These are phyloP conservation scores for Pyrocoelia pectoralis DNA, from an alignment of 2,888 invertebrate genomes.

Conservation along the genomic window DNA sequence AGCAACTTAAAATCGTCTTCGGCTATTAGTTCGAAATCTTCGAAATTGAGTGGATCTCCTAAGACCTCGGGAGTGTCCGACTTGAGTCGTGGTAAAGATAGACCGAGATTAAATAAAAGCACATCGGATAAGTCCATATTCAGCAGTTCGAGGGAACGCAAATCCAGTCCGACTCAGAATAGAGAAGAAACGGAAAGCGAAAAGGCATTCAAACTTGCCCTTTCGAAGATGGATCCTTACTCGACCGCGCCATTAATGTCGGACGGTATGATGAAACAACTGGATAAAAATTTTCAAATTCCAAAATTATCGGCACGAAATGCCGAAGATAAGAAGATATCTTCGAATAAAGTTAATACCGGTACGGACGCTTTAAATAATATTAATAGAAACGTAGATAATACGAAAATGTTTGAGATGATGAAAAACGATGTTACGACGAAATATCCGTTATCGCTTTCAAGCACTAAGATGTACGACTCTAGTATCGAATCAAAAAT, in stretches of 20 bases:
- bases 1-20: slow-evolving; percentile 20
- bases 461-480: slow-evolving; percentile 53
- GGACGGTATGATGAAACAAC: slow-evolving; percentile 80
- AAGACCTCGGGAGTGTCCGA: slow-evolving; percentile 66
- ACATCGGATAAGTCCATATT: slow-evolving; percentile 72
- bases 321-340: slow-evolving; percentile 52
- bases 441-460: slow-evolving; percentile 53
- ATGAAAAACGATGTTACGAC: slow-evolving; percentile 49
- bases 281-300: slow-evolving; percentile 86
- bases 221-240: slow-evolving; percentile 64
- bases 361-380: slow-evolving; percentile 46
- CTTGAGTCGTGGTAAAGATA: slow-evolving; percentile 68
- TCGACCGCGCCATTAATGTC: slow-evolving; percentile 70
- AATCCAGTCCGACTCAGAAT: slow-evolving; percentile 72
- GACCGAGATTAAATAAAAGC: slow-evolving; percentile 67
- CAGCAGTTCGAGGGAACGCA: slow-evolving; percentile 67
- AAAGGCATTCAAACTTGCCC: slow-evolving; percentile 66
- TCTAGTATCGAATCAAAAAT: slow-evolving; percentile 54
- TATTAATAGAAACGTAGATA: slow-evolving; percentile 50
- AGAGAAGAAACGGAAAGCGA: slow-evolving; percentile 72
- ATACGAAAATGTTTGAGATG: slow-evolving; percentile 54
- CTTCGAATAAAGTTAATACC: slow-evolving; percentile 56
- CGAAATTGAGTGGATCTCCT: slow-evolving; percentile 68
- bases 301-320: slow-evolving; percentile 75
- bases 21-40: slow-evolving; percentile 33